Evolutionary conservation across 1,140 invertebrate genomes (phyloP).

Genomic region (Notospermus geniculatus): DNA sequence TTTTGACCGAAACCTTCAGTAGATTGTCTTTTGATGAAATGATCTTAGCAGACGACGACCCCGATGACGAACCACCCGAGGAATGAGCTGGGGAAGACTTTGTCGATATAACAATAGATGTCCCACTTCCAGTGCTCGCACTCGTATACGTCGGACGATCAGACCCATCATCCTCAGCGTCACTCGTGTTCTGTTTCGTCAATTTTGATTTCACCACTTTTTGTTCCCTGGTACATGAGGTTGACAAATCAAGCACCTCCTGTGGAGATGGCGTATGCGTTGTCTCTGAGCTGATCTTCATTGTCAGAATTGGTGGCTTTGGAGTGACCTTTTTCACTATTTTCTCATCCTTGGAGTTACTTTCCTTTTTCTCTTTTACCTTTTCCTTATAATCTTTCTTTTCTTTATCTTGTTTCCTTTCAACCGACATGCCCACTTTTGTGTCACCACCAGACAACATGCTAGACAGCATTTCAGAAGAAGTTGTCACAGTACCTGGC

Average conservation of each 20-base stretch:
- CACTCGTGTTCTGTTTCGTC: background rate
- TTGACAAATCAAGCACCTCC: background rate
- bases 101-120: constrained; percentile 3
- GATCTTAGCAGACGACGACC: background rate
- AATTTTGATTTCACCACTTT: background rate
- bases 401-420: constrained; percentile 10
- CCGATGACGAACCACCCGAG: background rate
- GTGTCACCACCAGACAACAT: background rate
- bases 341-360: background rate
- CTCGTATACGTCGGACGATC: background rate
- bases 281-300: background rate
- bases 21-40: background rate
- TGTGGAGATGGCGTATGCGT: background rate
- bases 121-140: background rate
- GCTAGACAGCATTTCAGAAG: too few relatives aligned
- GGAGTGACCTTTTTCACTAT: background rate
- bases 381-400: constrained; percentile 5
- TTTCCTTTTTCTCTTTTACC: constrained; percentile 2
- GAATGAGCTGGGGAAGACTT: background rate
- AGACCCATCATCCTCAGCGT: background rate
- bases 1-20: constrained; percentile 1
- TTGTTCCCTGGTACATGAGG: background rate
- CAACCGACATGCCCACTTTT: constrained; percentile 5
- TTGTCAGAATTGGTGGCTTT: constrained; percentile 37
- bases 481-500: too few relatives aligned